Evolutionary conservation across 2,888 invertebrate species (phyloP), one percentile per base, ranked within the genome.

Genomic region (Laspeyria flexula): DNA sequence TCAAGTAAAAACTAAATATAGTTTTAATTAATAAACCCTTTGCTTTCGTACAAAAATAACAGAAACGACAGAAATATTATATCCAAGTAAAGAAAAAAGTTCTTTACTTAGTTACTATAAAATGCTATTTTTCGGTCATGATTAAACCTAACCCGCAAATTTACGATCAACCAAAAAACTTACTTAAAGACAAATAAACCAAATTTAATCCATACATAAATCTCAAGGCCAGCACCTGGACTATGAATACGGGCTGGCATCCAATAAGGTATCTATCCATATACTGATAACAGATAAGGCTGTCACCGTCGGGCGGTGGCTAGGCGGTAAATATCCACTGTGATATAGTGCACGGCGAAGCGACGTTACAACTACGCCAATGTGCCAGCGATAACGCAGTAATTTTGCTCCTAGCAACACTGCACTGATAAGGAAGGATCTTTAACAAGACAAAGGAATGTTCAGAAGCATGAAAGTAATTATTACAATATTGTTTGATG

Each of bases 201-300:
- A 21, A 21, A 21, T 21, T 21, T 3, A 21, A 21, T 5, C 21
- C 2, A 21, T 21, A 18, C 18, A 10, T 21, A 39, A 71, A 65
- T 59, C 63, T 61, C 77, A 79, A 80, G 77, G 79, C 78, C 73
- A 75, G 54, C 68, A 49, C 60, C 69, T 56, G 35, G 55, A 70
- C 87, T 88, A 87, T 87, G 78, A 73, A 85, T 88, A 80, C 69
- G 77, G 68, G 62, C 68, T 58, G 54, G 61, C 67, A 75, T 79
- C 79, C 72, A 78, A 81, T 81, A 80, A 81, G 67, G 61, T 69
- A 83, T 84, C 82, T 86, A 86, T 87, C 79, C 77, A 72, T 88
- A 88, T 84, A 90, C 78, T 92, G 91, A 91, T 92, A 92, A 92
- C 89, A 86, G 90, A 90, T 91, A 91, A 88, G 83, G 81, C 81